Conservation (phyloP, 2,888 invertebrate genomes). For the Drepanosiphum platanoidis region DNA sequence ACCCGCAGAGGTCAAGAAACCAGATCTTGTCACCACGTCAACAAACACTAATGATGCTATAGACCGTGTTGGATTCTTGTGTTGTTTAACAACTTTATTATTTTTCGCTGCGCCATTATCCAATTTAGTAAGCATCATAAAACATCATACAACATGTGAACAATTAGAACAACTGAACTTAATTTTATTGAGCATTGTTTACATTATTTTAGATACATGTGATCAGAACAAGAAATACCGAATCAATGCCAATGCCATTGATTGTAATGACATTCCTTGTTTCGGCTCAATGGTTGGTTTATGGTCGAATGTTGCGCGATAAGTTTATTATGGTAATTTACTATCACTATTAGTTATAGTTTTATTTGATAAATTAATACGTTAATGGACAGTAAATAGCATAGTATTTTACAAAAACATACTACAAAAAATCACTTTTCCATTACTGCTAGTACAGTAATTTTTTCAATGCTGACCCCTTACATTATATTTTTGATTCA, state of each 20-base stretch:
- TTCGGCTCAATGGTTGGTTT: constrained; percentile 84
- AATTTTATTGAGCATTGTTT: background rate
- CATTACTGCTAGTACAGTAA: no score
- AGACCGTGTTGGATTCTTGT: constrained; percentile 75
- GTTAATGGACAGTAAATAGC: background rate
- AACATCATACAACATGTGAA: background rate
- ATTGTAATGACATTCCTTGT: constrained; percentile 85
- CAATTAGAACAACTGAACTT: background rate
- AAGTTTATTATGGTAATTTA: constrained; percentile 77
- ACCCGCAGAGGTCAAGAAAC: background rate
- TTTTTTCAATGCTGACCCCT: no score
- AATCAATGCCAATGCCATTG: constrained; percentile 87
- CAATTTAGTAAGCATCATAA: constrained; percentile 71
- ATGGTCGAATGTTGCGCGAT: constrained; percentile 83
- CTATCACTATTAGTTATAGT: background rate
- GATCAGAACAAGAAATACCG: constrained; percentile 80
- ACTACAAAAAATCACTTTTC: no score
- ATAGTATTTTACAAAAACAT: no score
- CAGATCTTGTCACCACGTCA: background rate
- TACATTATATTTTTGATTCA: no score
- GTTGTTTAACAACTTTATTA: constrained; percentile 79
- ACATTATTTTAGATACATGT: constrained; percentile 74
- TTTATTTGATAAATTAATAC: background rate
- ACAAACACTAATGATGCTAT: constrained; percentile 68
- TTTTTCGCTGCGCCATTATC: constrained; percentile 86